A percentile compares a stretch with the other conserved stretches of the same genome.
phyloP scores from a whole-genome alignment of 2,113 vertebrate genomes.

The Phyllostomus discolor region DNA sequence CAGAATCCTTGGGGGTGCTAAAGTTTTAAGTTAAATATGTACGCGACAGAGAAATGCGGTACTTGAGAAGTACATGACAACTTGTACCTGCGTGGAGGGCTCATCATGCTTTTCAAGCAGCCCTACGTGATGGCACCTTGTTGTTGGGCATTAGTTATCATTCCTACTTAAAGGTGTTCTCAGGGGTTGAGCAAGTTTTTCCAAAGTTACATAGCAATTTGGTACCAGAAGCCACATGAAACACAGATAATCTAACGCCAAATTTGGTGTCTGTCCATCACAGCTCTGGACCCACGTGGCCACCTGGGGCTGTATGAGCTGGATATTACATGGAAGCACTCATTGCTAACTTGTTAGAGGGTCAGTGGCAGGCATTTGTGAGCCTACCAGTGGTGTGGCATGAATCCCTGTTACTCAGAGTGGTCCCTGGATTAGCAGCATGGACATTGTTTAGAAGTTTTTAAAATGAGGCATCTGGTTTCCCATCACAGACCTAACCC shows the following conservation, averaged over 20 bases:
- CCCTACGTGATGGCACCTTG: not conserved
- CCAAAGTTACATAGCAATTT: not conserved
- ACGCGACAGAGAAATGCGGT: not conserved
- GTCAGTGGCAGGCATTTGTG: not conserved
- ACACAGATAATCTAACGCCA: not conserved
- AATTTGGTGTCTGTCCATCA: not conserved
- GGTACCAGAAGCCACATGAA: not conserved
- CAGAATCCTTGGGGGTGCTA: not conserved
- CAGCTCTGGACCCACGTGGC: not conserved
- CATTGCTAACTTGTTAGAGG: not conserved
- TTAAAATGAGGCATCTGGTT: not conserved
- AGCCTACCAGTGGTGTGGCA: not conserved
- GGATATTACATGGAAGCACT: accelerated
- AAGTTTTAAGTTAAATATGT: not conserved
- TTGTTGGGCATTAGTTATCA: not conserved
- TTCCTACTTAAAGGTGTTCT: not conserved
- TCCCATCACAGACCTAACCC: not conserved
- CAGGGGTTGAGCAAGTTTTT: not conserved
- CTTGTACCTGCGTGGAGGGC: not conserved
- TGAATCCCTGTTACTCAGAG: not conserved
- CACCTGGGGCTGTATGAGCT: not conserved
- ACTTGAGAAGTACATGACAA: not conserved
- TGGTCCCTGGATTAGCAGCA: not conserved
- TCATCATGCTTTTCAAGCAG: not conserved
- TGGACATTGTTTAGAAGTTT: not conserved